Base-by-base conservation (phyloP, 2,797 vertebrate species). In the Rhinatrema bivittatum region DNA sequence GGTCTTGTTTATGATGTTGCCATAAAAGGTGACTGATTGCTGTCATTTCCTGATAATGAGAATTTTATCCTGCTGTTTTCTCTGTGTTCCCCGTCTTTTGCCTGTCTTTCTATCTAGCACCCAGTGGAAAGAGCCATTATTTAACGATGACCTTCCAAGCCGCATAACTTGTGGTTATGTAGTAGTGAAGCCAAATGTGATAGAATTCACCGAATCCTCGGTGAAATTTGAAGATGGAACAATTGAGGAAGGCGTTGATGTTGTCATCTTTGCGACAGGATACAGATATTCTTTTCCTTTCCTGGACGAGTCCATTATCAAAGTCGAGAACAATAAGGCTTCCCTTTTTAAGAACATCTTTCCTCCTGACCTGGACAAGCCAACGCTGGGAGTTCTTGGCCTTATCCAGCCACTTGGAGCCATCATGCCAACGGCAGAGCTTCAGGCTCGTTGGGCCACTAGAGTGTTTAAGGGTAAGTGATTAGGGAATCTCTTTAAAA, bases 381-480 rank as follows among this genome's bases (percentile, higher is more conserved):
- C 81, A 0, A 88, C 88, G 0, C 48, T 91, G 42, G 88, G 86
- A 6, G 40, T 90, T 46, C 76, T 91, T 1, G 89, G 88, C 24
- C 62, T 85, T 19, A 16, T 91, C 19, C 32, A 72, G 12, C 51
- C 71, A 4, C 43, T 64, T 0, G 88, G 87, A 7, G 57, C 86
- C 1, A 45, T 88, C 29, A 75, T 82, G 46, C 46, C 71, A 8
- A 36, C 60, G 50, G 52, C 76, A 7, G 89, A 93, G 65, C 78
- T 91, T 54, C 90, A 92, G 42, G 86, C 84, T 2, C 82, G 87
- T 18, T 91, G 86, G 85, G 82, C 68, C 42, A 76, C 88, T 0
- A 72, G 85, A 25, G 57, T 87, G 10, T 87, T 91, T 50, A 86
- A 87, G 84, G 88, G 89, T 91, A 50, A 24, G 25, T n/a, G n/a